Evolutionary conservation across 2,888 invertebrate species (phyloP), one percentile per base, ranked within the genome.

Genomic region (Parnassius smintheus): DNA sequence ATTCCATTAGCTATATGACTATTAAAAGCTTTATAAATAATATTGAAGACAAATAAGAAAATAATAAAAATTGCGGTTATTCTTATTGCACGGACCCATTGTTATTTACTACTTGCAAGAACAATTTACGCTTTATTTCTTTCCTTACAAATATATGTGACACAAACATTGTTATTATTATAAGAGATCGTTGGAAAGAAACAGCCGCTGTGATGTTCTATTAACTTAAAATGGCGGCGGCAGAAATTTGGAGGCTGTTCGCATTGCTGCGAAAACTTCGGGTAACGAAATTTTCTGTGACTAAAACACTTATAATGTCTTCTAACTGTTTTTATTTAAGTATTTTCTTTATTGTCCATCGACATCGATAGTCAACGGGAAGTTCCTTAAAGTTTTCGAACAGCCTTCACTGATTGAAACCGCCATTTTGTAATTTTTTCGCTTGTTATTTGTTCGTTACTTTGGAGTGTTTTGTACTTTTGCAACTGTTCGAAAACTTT

Each of bases 81-180:
- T 54, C 44, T 54, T 18, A 12, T 45, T 45, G 9, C 11, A 12
- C 11, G 35, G 12, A 35, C 42, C 10, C 41, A 10, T 42, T 13
- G 22, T 55, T 45, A 45, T 22, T 44, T 55, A 22, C 25, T 25
- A 25, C 2, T 42, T 18, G 2, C 41, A 12, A 57, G 18, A 18
- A 42, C 2, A 49, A 9, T 35, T 35, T 13, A 35, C 25, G n/a
- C 25, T 48, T 48, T 25, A n/a, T 57, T 41, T 7, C 35, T 35
- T 35, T 35, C 35, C 49, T 49, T 11, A 41, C 35, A n/a, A 35
- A 35, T 7, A 49, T 13, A 49, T 9, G 49, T 46, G 46, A 35
- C 56, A 95, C 92, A 94, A 94, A 94, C 95, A 89, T 95, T 95
- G 91, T 93, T 93, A 92, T 95, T 95, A 96, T 94, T 93, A 94